These are phyloP conservation scores for Hippopotamus amphibius DNA, from an alignment of 2,113 vertebrate genomes.

Conservation along the genomic window DNA sequence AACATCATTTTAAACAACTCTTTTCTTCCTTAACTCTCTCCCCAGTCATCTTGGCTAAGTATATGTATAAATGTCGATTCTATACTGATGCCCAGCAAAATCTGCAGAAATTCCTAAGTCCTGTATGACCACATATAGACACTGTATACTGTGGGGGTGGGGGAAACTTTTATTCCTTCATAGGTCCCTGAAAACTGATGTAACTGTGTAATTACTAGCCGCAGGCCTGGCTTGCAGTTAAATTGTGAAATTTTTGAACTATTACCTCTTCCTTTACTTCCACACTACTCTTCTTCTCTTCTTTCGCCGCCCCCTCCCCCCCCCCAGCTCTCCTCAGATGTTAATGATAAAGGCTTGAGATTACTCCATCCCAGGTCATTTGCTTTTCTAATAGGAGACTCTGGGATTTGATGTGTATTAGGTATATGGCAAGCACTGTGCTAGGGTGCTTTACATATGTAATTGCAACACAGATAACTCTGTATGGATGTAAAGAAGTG, in stretches of 20 bases:
- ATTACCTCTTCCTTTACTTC: not conserved
- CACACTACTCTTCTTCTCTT: not conserved
- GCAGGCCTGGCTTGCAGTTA: not conserved
- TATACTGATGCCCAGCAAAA: not conserved
- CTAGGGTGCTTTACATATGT: not conserved
- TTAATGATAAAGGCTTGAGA: not conserved
- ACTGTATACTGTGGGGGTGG: not conserved
- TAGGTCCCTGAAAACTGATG: not conserved
- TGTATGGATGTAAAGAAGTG: not conserved
- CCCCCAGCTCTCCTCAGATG: not conserved
- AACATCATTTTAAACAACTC: not conserved
- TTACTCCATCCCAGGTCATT: not conserved
- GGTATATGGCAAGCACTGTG: not conserved
- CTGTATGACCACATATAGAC: not conserved
- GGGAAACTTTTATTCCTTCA: not conserved
- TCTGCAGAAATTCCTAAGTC: not conserved
- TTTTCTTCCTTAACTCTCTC: not conserved
- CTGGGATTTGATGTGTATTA: not conserved
- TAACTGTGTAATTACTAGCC: not conserved
- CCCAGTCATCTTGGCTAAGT: not conserved
- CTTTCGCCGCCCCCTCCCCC: not conserved
- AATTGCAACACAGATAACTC: not conserved
- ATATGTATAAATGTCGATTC: conserved; percentile 14
- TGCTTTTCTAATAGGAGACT: not conserved
- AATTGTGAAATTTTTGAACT: not conserved